Percentiles rank a stretch among this genome's conserved stretches.
phyloP scores from a whole-genome alignment of 2,113 vertebrate species.

The Bufo gargarizans region DNA sequence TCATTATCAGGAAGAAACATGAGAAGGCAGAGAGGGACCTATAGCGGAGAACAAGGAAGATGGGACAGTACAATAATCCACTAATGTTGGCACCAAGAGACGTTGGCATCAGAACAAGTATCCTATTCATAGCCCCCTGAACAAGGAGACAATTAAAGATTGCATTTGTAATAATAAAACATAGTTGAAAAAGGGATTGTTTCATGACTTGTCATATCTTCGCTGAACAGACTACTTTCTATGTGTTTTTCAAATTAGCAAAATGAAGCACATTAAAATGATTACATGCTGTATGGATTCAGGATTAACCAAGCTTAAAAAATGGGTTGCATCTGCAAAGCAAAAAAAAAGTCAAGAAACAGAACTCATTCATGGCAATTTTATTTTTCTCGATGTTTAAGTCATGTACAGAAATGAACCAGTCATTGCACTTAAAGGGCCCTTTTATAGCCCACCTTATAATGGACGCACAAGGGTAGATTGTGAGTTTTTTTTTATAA shows the following conservation, averaged over 20 bases:
- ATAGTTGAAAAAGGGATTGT: conserved; percentile 67
- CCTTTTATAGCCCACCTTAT: not conserved
- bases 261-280: conserved; percentile 70
- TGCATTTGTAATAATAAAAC: conserved; percentile 66
- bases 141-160: conserved; percentile 67
- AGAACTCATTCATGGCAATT: conserved; percentile 25
- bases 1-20: conserved; percentile 66
- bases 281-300: conserved; percentile 70
- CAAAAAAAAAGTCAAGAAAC: conserved; percentile 45
- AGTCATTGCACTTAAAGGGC: not conserved
- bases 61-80: conserved; percentile 62
- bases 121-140: conserved; percentile 66
- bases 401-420: not conserved
- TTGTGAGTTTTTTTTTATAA: no score
- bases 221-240: conserved; percentile 67
- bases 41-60: conserved; percentile 61
- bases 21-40: conserved; percentile 66
- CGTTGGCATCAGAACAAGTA: conserved; percentile 71
- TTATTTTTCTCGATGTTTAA: conserved; percentile 3
- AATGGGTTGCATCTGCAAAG: conserved; percentile 59
- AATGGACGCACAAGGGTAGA: not conserved
- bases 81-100: conserved; percentile 68
- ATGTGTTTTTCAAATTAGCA: conserved; percentile 69
- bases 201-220: conserved; percentile 73
- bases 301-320: conserved; percentile 66